Conservation (phyloP, 1,140 invertebrate species). For the Hetaerina americana region DNA sequence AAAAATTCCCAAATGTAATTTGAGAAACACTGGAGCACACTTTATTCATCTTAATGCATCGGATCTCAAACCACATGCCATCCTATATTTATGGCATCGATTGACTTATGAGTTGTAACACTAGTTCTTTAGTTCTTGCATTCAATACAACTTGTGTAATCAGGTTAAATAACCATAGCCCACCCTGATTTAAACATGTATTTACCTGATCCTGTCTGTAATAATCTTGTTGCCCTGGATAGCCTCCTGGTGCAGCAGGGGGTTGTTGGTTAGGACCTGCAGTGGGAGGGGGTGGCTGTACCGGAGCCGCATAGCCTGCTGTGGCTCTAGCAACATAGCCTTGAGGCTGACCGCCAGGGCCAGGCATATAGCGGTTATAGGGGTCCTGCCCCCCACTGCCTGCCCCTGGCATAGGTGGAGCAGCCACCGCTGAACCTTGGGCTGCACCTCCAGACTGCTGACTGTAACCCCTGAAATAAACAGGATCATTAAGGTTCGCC, state of each 20-base stretch:
- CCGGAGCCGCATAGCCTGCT: slow-evolving; percentile 4
- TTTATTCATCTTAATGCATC: too few relatives aligned
- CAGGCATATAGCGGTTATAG: slow-evolving; percentile 18
- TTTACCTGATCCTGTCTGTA: slow-evolving; percentile 32
- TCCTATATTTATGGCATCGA: too few relatives aligned
- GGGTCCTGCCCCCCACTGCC: slow-evolving; percentile 16
- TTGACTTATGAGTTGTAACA: too few relatives aligned
- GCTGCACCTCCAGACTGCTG: slow-evolving; percentile 13
- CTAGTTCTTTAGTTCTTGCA: too few relatives aligned
- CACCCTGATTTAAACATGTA: too few relatives aligned
- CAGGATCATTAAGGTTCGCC: background rate
- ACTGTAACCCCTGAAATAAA: slow-evolving; percentile 14
- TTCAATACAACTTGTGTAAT: too few relatives aligned
- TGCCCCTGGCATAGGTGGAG: slow-evolving; percentile 11
- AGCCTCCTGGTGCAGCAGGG: slow-evolving; percentile 30
- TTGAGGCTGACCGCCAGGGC: slow-evolving; percentile 11
- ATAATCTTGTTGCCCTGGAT: slow-evolving; percentile 32
- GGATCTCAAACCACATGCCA: too few relatives aligned
- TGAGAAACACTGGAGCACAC: too few relatives aligned
- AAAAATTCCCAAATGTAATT: too few relatives aligned
- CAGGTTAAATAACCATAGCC: too few relatives aligned
- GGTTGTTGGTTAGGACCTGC: slow-evolving; percentile 31
- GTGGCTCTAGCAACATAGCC: slow-evolving; percentile 17
- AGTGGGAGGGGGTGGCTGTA: slow-evolving; percentile 25
- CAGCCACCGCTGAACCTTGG: slow-evolving; percentile 12